Percentiles rank a stretch among this genome's conserved stretches.
phyloP scores from a whole-genome alignment of 2,797 vertebrate genomes.

The Ptychadena robeensis region DNA sequence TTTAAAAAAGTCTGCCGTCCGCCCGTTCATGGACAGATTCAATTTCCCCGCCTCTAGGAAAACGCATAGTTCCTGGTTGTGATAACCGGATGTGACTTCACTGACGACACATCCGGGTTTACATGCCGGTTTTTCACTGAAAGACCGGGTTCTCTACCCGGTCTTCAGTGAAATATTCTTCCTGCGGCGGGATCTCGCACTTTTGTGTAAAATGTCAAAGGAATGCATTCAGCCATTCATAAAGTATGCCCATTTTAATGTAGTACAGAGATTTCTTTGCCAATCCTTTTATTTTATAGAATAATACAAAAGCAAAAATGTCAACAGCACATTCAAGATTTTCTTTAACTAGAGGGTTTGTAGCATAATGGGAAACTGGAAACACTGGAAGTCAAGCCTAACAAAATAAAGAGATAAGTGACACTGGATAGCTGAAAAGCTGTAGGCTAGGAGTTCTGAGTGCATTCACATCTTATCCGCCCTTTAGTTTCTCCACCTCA shows the following conservation, averaged over 20 bases:
- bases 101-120: too few species aligned
- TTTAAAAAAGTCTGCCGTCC: too few species aligned
- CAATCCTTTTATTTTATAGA: slow-evolving; percentile 32
- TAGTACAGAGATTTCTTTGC: slow-evolving; percentile 36
- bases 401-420: slow-evolving; percentile 59
- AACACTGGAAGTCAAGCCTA: slow-evolving; percentile 64
- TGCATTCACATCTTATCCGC: slow-evolving; percentile 56
- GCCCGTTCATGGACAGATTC: too few species aligned
- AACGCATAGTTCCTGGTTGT: too few species aligned
- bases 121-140: too few species aligned
- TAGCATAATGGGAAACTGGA: slow-evolving; percentile 67
- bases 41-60: too few species aligned
- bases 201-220: slow-evolving; percentile 45
- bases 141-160: too few species aligned
- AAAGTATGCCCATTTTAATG: slow-evolving; percentile 42
- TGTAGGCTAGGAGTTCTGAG: slow-evolving; percentile 49
- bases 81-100: too few species aligned
- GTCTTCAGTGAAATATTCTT: too few species aligned
- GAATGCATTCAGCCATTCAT: slow-evolving; percentile 50
- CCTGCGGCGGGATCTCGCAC: too few species aligned
- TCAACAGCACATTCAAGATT: slow-evolving; percentile 68
- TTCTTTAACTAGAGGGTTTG: slow-evolving; percentile 71
- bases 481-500: slow-evolving; percentile 55
- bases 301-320: slow-evolving; percentile 64
- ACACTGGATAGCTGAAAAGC: slow-evolving; percentile 52